Evolutionary conservation across 2,888 invertebrate genomes (phyloP), one percentile per base, ranked within the genome.

Genomic region (Melinaea menophilus): DNA sequence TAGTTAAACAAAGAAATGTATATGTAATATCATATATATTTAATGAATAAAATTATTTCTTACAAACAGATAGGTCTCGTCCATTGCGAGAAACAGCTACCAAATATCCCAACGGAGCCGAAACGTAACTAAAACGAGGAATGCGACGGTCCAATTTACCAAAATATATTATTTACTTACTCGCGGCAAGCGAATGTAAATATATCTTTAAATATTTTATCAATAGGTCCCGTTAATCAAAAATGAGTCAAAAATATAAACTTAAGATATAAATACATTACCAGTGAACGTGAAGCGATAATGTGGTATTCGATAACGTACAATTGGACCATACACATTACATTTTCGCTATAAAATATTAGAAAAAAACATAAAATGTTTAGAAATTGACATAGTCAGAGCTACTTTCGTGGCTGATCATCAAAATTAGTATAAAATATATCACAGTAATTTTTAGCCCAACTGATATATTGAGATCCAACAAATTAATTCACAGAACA

Each of bases 381-480:
- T 75, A 73, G 81, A 82, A 79, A 81, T 77, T 75, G 74, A 78
- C 73, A 78, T 70, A 72, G 73, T 73, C 71, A 78, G 80, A 79
- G 79, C 77, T 79, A 76, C 73, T 75, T 76, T 76, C 75, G 75
- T 71, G 79, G 79, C 76, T 81, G 80, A 78, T 80, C 77, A 79
- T 81, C 79, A 79, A 79, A 85, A 84, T 80, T 79, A 84, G 81
- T 84, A 86, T 79, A 88, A 88, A 86, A 88, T 86, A 88, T 90
- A 90, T 90, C 90, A 90, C 89, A 90, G 89, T 85, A 88, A 87
- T 87, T 88, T 82, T 82, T 81, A 87, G 85, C 86, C 82, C 86
- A 85, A 83, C 81, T 76, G 79, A 79, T 80, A 70, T 59, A 69
- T 71, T 72, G 78, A 79, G 77, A 78, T 78, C 76, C 69, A 74